Evolutionary conservation across 2,113 vertebrate species (phyloP).

Genomic region (Semicossyphus pulcher): DNA sequence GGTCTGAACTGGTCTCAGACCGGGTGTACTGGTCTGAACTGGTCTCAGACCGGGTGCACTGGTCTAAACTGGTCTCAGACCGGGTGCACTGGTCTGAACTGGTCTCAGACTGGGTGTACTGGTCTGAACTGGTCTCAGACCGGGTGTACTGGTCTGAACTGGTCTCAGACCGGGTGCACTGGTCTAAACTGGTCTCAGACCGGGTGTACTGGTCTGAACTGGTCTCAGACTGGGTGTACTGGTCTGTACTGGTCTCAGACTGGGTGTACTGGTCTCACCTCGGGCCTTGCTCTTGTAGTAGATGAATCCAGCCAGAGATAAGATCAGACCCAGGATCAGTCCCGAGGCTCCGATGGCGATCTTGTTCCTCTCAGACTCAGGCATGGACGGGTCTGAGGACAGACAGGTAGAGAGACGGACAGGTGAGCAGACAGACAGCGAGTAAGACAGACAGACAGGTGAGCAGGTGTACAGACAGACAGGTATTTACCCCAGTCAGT

Average conservation of each 20-base stretch:
- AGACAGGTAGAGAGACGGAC: background rate
- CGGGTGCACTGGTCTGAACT: background rate
- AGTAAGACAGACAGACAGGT: background rate
- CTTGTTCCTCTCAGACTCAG: slow-evolving; percentile 50
- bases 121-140: too few relatives aligned
- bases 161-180: background rate
- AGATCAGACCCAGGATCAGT: slow-evolving; percentile 64
- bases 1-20: background rate
- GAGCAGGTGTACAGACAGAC: background rate
- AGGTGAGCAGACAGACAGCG: background rate
- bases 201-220: background rate
- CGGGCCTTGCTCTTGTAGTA: slow-evolving; percentile 57
- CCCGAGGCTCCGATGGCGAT: slow-evolving; percentile 57
- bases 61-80: too few relatives aligned
- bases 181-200: background rate
- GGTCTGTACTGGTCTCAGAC: background rate
- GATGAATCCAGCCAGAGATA: slow-evolving; percentile 69
- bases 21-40: background rate
- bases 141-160: too few relatives aligned
- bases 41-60: background rate
- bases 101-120: background rate
- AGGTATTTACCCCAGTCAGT: slow-evolving; percentile 58
- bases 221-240: too few relatives aligned
- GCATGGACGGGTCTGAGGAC: slow-evolving; percentile 23
- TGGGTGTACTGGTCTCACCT: slow-evolving; percentile 31